Evolutionary conservation across 1,140 invertebrate species (phyloP), one percentile per base, ranked within the genome.

Genomic region (Drosophila pallidifrons): DNA sequence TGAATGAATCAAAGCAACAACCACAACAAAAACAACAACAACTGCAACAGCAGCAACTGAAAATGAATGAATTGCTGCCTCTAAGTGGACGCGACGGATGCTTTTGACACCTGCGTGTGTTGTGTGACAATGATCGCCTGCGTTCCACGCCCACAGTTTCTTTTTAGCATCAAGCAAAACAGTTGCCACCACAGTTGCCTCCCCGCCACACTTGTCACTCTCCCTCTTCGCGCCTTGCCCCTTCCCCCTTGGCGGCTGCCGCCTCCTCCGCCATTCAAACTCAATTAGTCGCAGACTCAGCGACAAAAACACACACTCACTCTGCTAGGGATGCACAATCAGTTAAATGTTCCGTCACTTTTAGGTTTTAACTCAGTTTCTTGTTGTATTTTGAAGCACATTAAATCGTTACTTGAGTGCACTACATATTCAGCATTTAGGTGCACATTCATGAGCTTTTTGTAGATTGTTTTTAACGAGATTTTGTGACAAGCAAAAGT

Each of bases 61-160:
- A 58, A 59, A 54, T 72, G 47, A 41, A 72, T 76, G 60, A 71
- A 76, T 76, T 60, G 60, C 45, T 47, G 41, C 32, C 45, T 51
- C 65, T 74, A 79, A 86, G 72, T 86, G 82, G 75, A 86, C 82
- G 61, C 82, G 76, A 82, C 82, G 77, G 79, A 88, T 82, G 83
- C 83, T 82, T 25, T 82, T 87, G 82, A 87, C 83, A 87, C 83
- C 83, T 88, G 83, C 83, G 82, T 87, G 76, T 72, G 66, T 87
- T 59, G 55, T 59, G 55, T 79, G 83, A 87, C 83, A 87, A 87
- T 87, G 83, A 88, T 87, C 83, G 83, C 83, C 82, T 81, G 83
- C 77, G 73, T 82, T 82, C 66, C 77, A 77, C 85, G 82, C 82
- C 82, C 75, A 85, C 82, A 54, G 79, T 15, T 15, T 2, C 8